A percentile compares a stretch with the other conserved stretches of the same genome.
phyloP scores from a whole-genome alignment of 53 echinoderm and acorn worm species.

The Hippasteria phrygiana region DNA sequence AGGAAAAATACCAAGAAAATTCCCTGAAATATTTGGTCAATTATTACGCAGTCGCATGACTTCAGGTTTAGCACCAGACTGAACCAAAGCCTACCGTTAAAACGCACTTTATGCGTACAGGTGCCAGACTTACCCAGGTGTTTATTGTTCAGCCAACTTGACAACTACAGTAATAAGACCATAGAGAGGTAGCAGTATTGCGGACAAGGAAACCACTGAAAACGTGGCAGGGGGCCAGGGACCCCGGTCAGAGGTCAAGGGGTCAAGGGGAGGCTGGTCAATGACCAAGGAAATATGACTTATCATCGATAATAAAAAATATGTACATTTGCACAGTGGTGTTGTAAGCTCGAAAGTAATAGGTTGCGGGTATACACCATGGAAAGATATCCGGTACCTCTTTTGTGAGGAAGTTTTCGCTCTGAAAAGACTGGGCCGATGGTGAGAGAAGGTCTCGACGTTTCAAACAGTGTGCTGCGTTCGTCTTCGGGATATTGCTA shows the following conservation, averaged over 20 bases:
- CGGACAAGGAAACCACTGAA: constrained; percentile 11
- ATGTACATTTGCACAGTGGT: background rate
- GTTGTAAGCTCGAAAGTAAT: too few relatives aligned
- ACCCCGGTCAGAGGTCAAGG: constrained; percentile 9
- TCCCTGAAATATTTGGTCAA: background rate
- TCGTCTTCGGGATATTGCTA: too few relatives aligned
- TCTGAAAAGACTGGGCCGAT: too few relatives aligned
- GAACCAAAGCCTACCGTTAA: background rate
- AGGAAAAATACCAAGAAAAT: background rate
- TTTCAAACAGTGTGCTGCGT: too few relatives aligned
- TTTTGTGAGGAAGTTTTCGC: too few relatives aligned
- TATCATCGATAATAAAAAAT: background rate
- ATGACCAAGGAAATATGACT: constrained; percentile 14
- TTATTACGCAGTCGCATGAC: background rate
- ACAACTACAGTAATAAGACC: constrained; percentile 3
- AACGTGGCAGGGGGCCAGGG: constrained; percentile 33
- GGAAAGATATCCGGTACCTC: too few relatives aligned
- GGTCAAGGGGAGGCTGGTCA: constrained; percentile 16
- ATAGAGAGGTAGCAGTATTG: background rate
- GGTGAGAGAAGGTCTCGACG: too few relatives aligned
- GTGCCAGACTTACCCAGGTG: constrained; percentile 43
- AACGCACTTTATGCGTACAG: background rate
- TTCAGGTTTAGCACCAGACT: background rate
- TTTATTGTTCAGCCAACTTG: constrained; percentile 15
- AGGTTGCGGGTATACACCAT: too few relatives aligned